phyloP scores from a whole-genome alignment of 2,113 vertebrate species.

The Gymnocephalus cernua region DNA sequence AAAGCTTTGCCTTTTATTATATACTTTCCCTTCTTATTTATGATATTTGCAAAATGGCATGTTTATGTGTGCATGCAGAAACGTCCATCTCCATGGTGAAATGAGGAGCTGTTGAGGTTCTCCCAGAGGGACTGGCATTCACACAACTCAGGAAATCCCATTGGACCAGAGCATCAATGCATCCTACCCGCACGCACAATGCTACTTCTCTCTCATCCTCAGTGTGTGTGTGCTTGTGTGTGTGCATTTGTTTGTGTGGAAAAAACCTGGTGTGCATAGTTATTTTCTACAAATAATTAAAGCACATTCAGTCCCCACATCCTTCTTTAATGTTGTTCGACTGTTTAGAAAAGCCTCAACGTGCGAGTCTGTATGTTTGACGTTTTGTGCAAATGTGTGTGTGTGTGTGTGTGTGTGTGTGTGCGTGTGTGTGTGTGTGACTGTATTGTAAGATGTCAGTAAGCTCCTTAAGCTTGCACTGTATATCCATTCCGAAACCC shows the following conservation, averaged over 20 bases:
- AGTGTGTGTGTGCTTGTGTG: conserved; percentile 16
- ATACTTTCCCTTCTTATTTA: conserved; percentile 49
- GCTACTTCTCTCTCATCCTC: conserved; percentile 17
- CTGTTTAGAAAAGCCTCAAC: conserved; percentile 56
- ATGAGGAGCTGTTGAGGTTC: conserved; percentile 55
- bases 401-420: conserved; percentile 7
- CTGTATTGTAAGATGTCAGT: conserved; percentile 75
- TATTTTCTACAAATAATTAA: conserved; percentile 73
- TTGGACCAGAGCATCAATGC: conserved; percentile 63
- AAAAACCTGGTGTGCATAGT: conserved; percentile 33
- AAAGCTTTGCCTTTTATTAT: conserved; percentile 68
- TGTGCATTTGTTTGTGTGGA: conserved; percentile 10
- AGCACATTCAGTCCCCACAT: conserved; percentile 66
- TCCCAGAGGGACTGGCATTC: conserved; percentile 78
- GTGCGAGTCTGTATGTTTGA: conserved; percentile 8
- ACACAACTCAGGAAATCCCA: conserved; percentile 83
- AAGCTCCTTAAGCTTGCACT: conserved; percentile 55
- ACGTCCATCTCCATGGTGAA: conserved; percentile 52
- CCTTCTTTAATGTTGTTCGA: conserved; percentile 33
- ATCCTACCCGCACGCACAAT: conserved; percentile 48
- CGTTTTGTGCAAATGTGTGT: conserved; percentile 21
- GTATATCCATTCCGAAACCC: conserved; percentile 57
- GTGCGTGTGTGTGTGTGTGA: conserved; percentile 19
- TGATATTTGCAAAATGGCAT: conserved; percentile 66
- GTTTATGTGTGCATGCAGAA: conserved; percentile 52